Conservation (phyloP, 53 echinoderm and acorn worm species). For the Henricia sp. region DNA sequence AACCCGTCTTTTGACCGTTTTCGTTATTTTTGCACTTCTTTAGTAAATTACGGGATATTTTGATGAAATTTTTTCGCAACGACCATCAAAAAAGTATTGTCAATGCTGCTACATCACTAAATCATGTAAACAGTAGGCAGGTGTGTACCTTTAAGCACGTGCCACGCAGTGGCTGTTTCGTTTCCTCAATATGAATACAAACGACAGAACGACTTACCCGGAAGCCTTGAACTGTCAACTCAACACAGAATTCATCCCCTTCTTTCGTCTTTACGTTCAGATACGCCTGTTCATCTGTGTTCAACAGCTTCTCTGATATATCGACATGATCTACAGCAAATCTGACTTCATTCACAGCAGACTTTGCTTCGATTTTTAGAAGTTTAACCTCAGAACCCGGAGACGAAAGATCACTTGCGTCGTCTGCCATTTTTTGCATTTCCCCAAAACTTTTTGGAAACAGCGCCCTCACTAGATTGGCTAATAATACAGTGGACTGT, state of each 20-base stretch:
- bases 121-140: no score
- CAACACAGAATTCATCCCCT: conserved; percentile 84
- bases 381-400: conserved; percentile 78
- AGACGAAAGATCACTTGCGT: conserved; percentile 60
- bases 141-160: no score
- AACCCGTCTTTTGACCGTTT: no score
- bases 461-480: conserved; percentile 56
- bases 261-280: conserved; percentile 94
- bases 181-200: no score
- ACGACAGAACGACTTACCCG: conserved; percentile 75
- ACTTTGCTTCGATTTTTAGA: conserved; percentile 93
- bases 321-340: conserved; percentile 94
- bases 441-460: background rate
- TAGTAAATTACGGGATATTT: no score
- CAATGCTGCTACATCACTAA: no score
- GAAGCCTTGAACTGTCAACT: conserved; percentile 89
- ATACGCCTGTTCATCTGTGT: conserved; percentile 79
- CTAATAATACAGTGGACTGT: no score
- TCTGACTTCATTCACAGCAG: conserved; percentile 83
- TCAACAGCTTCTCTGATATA: conserved; percentile 74
- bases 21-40: no score
- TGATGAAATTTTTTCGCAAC: no score
- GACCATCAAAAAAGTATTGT: no score
- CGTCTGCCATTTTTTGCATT: conserved; percentile 73
- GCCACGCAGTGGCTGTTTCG: no score